Evolutionary conservation across 2,113 vertebrate species (phyloP), one percentile per base, ranked within the genome.

Genomic region (Lycaon pictus): DNA sequence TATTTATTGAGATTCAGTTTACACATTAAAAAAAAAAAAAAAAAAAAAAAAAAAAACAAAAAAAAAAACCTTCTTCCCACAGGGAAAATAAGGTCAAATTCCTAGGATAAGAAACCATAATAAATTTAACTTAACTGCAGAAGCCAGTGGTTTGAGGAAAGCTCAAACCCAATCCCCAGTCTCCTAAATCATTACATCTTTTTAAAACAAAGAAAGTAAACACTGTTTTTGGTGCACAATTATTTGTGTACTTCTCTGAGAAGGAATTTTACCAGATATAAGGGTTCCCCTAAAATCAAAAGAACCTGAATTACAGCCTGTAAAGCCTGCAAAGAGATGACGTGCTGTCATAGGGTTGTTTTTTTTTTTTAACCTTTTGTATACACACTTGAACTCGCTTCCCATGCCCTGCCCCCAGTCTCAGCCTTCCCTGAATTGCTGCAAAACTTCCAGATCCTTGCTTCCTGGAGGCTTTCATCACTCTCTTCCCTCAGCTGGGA

Each of bases 51-150:
- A 43, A 76, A 48, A 43, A n/a, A n/a, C n/a, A n/a, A 7, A 43
- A 43, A 43, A 43, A 43, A 43, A 43, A 43, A 43, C 10, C 43
- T 65, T 71, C 80, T 94, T 94, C 65, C 77, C 80, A 53, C 22
- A 79, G 25, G 53, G 82, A 83, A 93, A 92, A 71, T 29, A 37
- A 43, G 27, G 89, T 86, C 89, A 71, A 77, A 79, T 95, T 96
- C 82, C 93, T 72, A 79, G 27, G 58, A 58, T 97, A 87, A 97
- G 53, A 82, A 82, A 63, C 58, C 60, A 82, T 51, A 69, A 86
- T 53, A 79, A 71, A 87, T n/a, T 81, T 83, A 71, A 77, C 32
- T 72, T 65, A n/a, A 76, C 80, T 82, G 65, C 32, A 19, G 60
- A 86, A 82, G 48, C 27, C 72, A 65, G n/a, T 37, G 74, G 80